phyloP scores from a whole-genome alignment of 2,888 invertebrate genomes.

The Oscheius sp. region DNA sequence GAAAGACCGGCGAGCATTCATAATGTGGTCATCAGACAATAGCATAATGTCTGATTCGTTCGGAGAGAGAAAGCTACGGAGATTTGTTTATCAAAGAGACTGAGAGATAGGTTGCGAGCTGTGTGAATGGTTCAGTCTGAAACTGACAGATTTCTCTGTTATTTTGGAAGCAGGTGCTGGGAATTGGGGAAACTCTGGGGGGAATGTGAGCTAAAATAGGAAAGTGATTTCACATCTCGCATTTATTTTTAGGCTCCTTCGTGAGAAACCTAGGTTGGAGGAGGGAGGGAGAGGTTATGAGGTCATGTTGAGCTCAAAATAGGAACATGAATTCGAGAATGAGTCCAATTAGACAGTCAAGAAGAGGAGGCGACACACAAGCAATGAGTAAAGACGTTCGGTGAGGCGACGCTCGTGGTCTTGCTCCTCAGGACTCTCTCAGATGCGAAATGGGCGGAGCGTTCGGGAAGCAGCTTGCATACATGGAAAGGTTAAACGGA shows the following conservation, averaged over 20 bases:
- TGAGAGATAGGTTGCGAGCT: no score
- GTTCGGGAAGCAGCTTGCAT: slow-evolving; percentile 24
- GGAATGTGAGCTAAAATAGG: no score
- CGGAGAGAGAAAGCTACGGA: neutral
- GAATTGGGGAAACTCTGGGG: no score
- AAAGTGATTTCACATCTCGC: no score
- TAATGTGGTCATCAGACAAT: neutral
- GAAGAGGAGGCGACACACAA: neutral
- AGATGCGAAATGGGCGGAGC: neutral
- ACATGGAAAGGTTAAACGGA: slow-evolving; percentile 29
- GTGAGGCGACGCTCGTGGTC: neutral
- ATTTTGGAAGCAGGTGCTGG: no score
- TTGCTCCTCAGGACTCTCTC: neutral
- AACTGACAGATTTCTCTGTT: neutral
- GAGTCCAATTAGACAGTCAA: neutral
- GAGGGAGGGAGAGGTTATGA: neutral
- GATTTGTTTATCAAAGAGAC: neutral
- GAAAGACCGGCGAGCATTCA: neutral
- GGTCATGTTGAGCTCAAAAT: neutral
- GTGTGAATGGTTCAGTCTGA: no score
- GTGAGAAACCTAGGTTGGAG: no score
- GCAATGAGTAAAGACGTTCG: neutral
- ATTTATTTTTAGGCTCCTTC: no score
- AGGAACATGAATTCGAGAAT: neutral
- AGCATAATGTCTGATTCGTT: neutral